These are phyloP conservation scores for Lagopus leucura DNA, from an alignment of 2,113 vertebrate genomes.

Conservation along the genomic window DNA sequence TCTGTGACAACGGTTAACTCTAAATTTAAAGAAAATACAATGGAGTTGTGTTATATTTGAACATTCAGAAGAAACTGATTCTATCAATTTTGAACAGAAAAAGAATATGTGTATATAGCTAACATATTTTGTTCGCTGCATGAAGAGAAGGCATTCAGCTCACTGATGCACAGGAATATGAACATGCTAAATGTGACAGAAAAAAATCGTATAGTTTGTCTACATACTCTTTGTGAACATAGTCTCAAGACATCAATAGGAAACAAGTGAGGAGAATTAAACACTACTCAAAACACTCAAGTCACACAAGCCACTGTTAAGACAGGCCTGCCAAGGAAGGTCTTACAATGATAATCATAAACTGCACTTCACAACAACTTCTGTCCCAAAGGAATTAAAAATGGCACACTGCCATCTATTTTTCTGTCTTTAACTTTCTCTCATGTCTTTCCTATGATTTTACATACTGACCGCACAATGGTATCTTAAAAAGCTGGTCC, in stretches of 20 bases:
- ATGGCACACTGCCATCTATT: neutral
- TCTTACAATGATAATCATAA: neutral
- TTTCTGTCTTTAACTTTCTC: neutral
- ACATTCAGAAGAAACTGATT: neutral
- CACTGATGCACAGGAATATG: neutral
- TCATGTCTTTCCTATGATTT: neutral
- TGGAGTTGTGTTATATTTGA: neutral
- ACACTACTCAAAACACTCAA: neutral
- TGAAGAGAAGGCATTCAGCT: neutral
- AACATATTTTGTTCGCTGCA: accelerated
- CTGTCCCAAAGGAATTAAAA: neutral
- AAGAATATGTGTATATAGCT: neutral
- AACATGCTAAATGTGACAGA: neutral
- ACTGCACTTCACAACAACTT: no score
- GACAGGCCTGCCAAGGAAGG: neutral
- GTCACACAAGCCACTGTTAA: neutral
- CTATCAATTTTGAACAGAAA: neutral
- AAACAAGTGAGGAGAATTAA: neutral
- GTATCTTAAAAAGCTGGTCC: neutral
- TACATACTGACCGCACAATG: neutral
- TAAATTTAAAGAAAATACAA: constrained; percentile 40
- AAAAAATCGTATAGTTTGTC: neutral
- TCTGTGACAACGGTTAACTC: constrained; percentile 96
- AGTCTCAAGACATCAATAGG: neutral
- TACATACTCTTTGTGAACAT: neutral